A percentile compares a stretch with the other conserved stretches of the same genome.
phyloP scores from a whole-genome alignment of 1,140 invertebrate species.

The Trypoxylus dichotomus region DNA sequence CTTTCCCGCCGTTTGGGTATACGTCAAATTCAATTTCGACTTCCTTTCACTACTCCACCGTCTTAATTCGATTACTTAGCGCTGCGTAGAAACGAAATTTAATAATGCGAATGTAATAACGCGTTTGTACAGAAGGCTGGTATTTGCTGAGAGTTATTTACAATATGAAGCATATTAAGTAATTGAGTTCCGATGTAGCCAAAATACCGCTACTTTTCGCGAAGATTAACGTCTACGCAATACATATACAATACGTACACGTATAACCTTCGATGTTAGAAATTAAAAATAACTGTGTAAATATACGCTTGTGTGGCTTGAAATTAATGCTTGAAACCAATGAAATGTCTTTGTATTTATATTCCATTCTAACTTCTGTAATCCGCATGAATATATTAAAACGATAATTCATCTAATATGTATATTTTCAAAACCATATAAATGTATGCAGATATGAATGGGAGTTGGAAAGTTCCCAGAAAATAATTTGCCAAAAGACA shows the following conservation, averaged over 20 bases:
- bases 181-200: conserved; percentile 10
- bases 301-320: background rate
- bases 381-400: too few species aligned
- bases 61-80: conserved; percentile 15
- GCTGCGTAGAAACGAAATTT: conserved; percentile 19
- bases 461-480: too few species aligned
- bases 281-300: background rate
- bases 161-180: conserved; percentile 11
- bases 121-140: background rate
- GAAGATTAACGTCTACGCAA: background rate
- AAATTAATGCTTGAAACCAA: background rate
- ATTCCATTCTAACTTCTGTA: too few species aligned
- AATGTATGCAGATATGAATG: too few species aligned
- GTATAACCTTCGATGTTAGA: background rate
- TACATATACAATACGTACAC: background rate
- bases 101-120: conserved; percentile 17
- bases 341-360: background rate
- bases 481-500: too few species aligned
- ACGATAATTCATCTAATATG: too few species aligned
- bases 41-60: background rate
- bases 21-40: conserved; percentile 15
- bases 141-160: conserved; percentile 8
- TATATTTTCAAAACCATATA: too few species aligned
- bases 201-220: background rate
- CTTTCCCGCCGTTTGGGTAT: background rate